These are phyloP conservation scores for Hormaphis cornu DNA, from an alignment of 1,140 invertebrate genomes.

Conservation along the genomic window DNA sequence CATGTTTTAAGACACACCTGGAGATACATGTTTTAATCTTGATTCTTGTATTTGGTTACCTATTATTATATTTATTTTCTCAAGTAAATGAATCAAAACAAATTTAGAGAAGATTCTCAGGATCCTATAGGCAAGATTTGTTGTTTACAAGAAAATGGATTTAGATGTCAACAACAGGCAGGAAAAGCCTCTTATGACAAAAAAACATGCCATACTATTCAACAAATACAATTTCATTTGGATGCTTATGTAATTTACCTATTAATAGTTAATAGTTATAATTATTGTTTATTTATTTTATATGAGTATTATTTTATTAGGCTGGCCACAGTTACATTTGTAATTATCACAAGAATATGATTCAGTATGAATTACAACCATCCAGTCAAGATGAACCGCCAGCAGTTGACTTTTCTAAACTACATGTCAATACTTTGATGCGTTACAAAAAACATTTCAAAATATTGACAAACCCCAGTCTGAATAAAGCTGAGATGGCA, in stretches of 20 bases:
- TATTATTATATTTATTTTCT: no score
- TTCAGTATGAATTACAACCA: conserved; percentile 79
- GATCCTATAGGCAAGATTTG: conserved; percentile 80
- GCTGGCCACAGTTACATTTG: conserved; percentile 93
- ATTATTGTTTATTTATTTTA: no score
- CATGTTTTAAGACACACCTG: no score
- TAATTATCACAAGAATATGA: conserved; percentile 90
- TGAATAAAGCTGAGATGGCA: conserved; percentile 89
- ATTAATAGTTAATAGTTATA: neutral
- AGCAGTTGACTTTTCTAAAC: conserved; percentile 83
- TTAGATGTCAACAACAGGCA: conserved; percentile 72
- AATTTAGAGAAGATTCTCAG: conserved; percentile 78
- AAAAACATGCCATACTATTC: conserved; percentile 90
- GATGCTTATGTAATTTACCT: conserved; percentile 60
- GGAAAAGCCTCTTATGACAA: conserved; percentile 96
- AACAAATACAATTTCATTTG: conserved; percentile 77
- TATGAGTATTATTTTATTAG: conserved; percentile 54
- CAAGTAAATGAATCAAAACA: conserved; percentile 47
- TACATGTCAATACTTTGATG: conserved; percentile 85
- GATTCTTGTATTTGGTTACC: no score
- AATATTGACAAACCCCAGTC: conserved; percentile 73
- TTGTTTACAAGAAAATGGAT: conserved; percentile 82
- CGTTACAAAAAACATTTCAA: conserved; percentile 91
- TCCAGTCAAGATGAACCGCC: conserved; percentile 76
- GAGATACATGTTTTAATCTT: no score